phyloP scores from a whole-genome alignment of 1,140 invertebrate species.

The Penaeus chinensis region DNA sequence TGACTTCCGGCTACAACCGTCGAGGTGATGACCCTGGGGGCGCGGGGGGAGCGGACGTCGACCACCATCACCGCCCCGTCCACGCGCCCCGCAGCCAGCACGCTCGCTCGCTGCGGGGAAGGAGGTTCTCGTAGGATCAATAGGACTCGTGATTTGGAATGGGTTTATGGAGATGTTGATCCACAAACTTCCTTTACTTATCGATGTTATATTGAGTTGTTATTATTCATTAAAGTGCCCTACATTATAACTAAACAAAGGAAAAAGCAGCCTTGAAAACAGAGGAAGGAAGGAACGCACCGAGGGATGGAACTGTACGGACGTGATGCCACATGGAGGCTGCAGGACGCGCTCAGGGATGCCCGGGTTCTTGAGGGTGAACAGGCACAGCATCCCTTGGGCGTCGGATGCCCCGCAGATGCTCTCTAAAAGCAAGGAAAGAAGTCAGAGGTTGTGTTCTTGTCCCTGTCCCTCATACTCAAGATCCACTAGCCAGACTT shows the following conservation, averaged over 20 bases:
- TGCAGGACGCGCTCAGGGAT: constrained; percentile 30
- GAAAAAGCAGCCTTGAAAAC: too few relatives aligned
- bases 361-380: constrained; percentile 35
- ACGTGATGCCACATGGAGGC: constrained; percentile 34
- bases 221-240: too few relatives aligned
- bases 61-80: constrained; percentile 17
- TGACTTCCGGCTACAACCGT: not conserved
- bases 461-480: too few relatives aligned
- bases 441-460: not conserved
- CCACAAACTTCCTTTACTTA: too few relatives aligned
- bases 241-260: too few relatives aligned
- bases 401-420: not conserved
- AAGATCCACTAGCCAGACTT: too few relatives aligned
- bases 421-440: not conserved
- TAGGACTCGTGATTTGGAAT: not conserved
- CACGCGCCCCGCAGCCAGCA: not conserved
- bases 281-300: not conserved
- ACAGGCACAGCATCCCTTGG: constrained; percentile 27
- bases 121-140: not conserved
- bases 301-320: constrained; percentile 35
- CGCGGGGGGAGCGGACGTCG: not conserved
- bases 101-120: not conserved
- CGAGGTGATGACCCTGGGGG: constrained; percentile 15
- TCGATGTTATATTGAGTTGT: too few relatives aligned
- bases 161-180: too few relatives aligned